These are phyloP conservation scores for Mesorhabditis sp. DNA, from an alignment of 2,888 invertebrate species.

Conservation along the genomic window DNA sequence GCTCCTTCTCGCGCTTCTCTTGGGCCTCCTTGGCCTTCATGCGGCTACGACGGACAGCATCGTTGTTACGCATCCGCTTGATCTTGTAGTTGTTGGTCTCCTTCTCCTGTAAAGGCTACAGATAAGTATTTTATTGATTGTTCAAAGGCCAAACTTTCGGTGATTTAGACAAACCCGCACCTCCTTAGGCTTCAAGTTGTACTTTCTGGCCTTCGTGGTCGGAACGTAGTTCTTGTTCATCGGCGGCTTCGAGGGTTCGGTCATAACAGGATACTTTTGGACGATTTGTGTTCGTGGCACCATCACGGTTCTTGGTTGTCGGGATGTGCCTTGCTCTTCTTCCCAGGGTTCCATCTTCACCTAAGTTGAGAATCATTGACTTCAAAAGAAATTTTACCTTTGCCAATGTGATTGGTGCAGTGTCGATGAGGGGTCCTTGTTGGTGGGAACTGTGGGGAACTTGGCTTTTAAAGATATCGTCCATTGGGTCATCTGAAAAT, in stretches of 20 bases:
- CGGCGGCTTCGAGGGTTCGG: background rate
- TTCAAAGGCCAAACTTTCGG: constrained; percentile 12
- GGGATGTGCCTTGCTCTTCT: background rate
- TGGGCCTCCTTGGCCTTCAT: constrained; percentile 31
- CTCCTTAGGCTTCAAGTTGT: constrained; percentile 22
- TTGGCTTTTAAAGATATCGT: background rate
- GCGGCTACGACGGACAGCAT: constrained; percentile 35
- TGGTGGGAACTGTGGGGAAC: background rate
- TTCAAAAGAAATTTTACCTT: background rate
- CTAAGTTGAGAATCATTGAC: background rate
- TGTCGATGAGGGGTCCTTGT: background rate
- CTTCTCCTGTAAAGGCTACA: constrained; percentile 20
- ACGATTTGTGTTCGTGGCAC: background rate
- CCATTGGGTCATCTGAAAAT: background rate
- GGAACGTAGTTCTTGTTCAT: constrained; percentile 18
- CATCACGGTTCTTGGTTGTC: background rate
- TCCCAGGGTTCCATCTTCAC: background rate
- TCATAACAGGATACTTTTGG: background rate
- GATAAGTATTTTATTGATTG: constrained; percentile 11
- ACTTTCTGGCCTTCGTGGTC: constrained; percentile 26
- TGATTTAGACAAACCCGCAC: background rate
- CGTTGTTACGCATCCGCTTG: constrained; percentile 36
- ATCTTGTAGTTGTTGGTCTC: constrained; percentile 28
- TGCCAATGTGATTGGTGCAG: background rate
- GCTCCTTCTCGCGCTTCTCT: constrained; percentile 20